A percentile compares a stretch with the other conserved stretches of the same genome.
Conservation (phyloP, 2,797 vertebrate species). For the Thalassophryne amazonica region DNA sequence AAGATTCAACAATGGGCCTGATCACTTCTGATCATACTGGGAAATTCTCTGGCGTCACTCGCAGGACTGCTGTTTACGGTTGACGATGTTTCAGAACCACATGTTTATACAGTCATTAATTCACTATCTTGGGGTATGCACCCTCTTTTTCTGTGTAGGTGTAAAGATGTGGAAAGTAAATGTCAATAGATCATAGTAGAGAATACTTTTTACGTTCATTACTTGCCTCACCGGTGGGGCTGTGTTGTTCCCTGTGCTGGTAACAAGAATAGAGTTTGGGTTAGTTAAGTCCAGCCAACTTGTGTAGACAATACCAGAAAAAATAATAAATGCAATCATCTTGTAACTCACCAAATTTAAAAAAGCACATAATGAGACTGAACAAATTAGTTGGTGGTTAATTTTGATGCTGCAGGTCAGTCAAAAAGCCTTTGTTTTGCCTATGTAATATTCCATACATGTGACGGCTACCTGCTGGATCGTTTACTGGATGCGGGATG, state of each 20-base stretch:
- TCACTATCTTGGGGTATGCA: constrained; percentile 34
- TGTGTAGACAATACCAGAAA: no score
- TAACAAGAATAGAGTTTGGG: no score
- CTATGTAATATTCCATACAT: no score
- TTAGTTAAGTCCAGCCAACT: no score
- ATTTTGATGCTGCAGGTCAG: no score
- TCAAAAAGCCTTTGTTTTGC: no score
- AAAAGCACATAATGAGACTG: no score
- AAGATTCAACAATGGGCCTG: constrained; percentile 21
- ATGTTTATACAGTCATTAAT: constrained; percentile 53
- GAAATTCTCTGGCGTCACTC: constrained; percentile 62
- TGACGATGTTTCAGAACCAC: constrained; percentile 35
- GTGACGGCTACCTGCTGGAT: no score
- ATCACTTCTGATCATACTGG: constrained; percentile 40
- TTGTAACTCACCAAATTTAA: no score
- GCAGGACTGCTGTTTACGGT: constrained; percentile 43
- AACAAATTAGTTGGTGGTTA: no score
- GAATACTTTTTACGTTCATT: neutral
- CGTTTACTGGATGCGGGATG: no score
- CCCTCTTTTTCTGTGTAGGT: constrained; percentile 40
- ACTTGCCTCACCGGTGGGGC: neutral
- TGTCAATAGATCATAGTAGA: constrained; percentile 18
- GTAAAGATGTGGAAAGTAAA: constrained; percentile 10
- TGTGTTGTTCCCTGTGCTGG: neutral
- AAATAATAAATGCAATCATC: no score